Evolutionary conservation across 2,888 invertebrate species (phyloP).

Genomic region (Nemapogon koenigi): DNA sequence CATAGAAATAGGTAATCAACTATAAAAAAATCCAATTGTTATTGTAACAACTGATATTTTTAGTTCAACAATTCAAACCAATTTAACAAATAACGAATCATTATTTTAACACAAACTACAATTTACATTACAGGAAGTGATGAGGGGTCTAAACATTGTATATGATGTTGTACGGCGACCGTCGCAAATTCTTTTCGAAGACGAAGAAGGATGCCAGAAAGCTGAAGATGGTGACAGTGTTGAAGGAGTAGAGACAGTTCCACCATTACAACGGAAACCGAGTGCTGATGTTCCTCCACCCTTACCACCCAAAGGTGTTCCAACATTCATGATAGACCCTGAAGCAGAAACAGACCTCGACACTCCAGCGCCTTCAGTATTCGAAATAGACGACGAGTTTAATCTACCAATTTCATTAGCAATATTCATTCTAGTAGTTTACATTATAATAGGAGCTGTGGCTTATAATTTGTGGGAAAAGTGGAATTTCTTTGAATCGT

Average conservation of each 20-base stretch:
- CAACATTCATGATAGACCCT: slow-evolving; percentile 25
- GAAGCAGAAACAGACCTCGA: slow-evolving; percentile 67
- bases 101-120: neutral
- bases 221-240: slow-evolving; percentile 19
- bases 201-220: slow-evolving; percentile 36
- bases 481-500: slow-evolving; percentile 93
- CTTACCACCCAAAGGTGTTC: slow-evolving; percentile 45
- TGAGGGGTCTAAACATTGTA: slow-evolving; percentile 82
- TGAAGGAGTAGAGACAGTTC: slow-evolving; percentile 20
- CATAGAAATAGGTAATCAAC: no score
- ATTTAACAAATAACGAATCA: neutral
- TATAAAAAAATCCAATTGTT: no score
- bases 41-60: no score
- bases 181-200: slow-evolving; percentile 68
- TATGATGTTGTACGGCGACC: slow-evolving; percentile 82
- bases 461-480: slow-evolving; percentile 79
- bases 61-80: no score
- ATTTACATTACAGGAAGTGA: slow-evolving; percentile 70
- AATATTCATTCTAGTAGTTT: slow-evolving; percentile 79
- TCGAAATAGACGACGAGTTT: slow-evolving; percentile 90
- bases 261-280: slow-evolving; percentile 30
- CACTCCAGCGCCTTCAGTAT: slow-evolving; percentile 80
- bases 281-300: slow-evolving; percentile 51
- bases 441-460: slow-evolving; percentile 86
- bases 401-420: slow-evolving; percentile 93